Percentiles rank a stretch among this genome's conserved stretches.
phyloP scores from a whole-genome alignment of 2,888 invertebrate genomes.

The Hirtodrosophila confusa region DNA sequence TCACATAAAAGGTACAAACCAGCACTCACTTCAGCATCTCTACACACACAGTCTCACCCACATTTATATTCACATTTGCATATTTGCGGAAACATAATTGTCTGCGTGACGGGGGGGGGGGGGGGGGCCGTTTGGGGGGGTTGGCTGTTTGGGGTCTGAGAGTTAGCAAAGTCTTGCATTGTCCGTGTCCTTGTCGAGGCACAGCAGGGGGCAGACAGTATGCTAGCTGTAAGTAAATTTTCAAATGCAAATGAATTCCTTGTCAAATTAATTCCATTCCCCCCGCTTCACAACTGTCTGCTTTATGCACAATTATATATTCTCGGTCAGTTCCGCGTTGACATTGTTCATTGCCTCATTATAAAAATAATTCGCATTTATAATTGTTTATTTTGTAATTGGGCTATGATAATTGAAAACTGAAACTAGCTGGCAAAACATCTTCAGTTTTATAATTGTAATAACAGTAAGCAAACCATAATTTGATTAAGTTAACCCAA shows the following conservation, averaged over 20 bases:
- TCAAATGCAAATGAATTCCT: conserved; percentile 61
- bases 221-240: conserved; percentile 49
- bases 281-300: conserved; percentile 3
- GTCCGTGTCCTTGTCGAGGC: conserved; percentile 24
- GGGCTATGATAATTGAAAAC: conserved; percentile 25
- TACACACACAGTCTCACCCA: conserved; percentile 17
- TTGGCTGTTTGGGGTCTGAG: conserved; percentile 18
- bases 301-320: conserved; percentile 39
- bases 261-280: conserved; percentile 52
- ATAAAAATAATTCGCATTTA: conserved; percentile 32
- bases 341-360: conserved; percentile 33
- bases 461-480: too few relatives aligned
- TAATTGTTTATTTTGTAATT: conserved; percentile 45
- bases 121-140: background rate
- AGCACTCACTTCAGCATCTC: conserved; percentile 41
- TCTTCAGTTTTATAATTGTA: background rate
- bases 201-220: conserved; percentile 1
- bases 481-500: too few relatives aligned
- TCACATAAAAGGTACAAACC: conserved; percentile 59
- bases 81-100: conserved; percentile 65
- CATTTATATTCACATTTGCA: conserved; percentile 49
- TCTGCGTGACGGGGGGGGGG: conserved; percentile 29
- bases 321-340: conserved; percentile 15
- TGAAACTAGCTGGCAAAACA: conserved; percentile 2
- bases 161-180: conserved; percentile 44